Evolutionary conservation across 2,888 invertebrate genomes (phyloP).

Genomic region (Pristionchus mayeri): DNA sequence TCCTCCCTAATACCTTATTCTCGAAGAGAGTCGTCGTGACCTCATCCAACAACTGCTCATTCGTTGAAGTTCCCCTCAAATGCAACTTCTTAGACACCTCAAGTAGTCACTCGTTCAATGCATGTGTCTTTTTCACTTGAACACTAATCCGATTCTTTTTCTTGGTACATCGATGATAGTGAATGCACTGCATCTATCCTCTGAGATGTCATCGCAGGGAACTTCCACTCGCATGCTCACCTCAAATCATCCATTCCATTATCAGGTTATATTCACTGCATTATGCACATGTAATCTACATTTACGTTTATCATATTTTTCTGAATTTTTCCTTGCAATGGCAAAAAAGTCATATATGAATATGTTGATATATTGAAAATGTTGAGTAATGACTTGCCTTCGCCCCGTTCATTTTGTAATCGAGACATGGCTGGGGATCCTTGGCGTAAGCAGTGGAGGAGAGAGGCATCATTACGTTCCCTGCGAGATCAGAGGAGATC

Average conservation of each 20-base stretch:
- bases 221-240: slow-evolving; percentile 21
- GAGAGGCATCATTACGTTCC: slow-evolving; percentile 33
- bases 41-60: neutral
- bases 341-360: too few relatives aligned
- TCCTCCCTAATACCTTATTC: neutral
- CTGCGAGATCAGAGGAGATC: too few relatives aligned
- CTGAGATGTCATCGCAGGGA: neutral
- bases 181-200: slow-evolving; percentile 3
- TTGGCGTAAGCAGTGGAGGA: neutral
- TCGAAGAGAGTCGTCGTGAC: slow-evolving; percentile 5
- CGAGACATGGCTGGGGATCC: slow-evolving; percentile 15
- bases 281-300: too few relatives aligned
- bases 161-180: neutral
- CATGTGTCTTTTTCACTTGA: neutral
- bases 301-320: too few relatives aligned
- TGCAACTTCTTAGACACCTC: too few relatives aligned
- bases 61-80: neutral
- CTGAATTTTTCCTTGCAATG: too few relatives aligned
- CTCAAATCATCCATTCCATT: neutral
- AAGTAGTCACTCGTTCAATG: neutral
- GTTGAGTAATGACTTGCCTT: neutral
- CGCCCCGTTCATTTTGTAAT: neutral
- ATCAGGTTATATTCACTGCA: too few relatives aligned
- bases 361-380: neutral
- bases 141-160: neutral